phyloP scores from a whole-genome alignment of 2,113 vertebrate species.

The Anas platyrhynchos region DNA sequence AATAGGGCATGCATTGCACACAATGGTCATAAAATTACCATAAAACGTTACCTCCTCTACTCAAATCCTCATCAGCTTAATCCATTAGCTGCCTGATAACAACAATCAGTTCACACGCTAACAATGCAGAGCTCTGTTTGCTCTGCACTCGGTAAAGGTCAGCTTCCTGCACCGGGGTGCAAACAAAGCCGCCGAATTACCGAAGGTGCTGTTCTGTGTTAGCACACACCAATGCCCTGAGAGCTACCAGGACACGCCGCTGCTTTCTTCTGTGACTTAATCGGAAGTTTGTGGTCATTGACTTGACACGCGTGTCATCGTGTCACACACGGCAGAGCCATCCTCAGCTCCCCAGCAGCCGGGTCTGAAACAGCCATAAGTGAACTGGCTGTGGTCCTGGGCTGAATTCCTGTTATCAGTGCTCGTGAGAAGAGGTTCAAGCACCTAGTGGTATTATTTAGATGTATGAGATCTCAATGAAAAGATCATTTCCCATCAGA shows the following conservation, averaged over 20 bases:
- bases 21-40: not conserved
- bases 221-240: not conserved
- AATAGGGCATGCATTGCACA: not conserved
- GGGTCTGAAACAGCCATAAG: not conserved
- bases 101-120: not conserved
- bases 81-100: not conserved
- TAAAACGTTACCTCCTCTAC: not conserved
- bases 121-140: not conserved
- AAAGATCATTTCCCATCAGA: not conserved
- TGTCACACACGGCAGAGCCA: not conserved
- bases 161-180: not conserved
- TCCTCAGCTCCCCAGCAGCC: not conserved
- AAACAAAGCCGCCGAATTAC: not conserved
- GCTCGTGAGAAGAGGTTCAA: not conserved
- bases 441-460: not conserved
- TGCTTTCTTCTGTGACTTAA: not conserved
- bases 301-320: not conserved
- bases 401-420: not conserved
- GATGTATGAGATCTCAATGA: not conserved
- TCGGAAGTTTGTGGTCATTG: not conserved
- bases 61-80: not conserved
- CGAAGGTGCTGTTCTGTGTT: not conserved
- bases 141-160: not conserved
- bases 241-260: not conserved
- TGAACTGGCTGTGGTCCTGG: not conserved